Evolutionary conservation across 2,797 vertebrate species (phyloP).

Genomic region (Argya squamiceps): DNA sequence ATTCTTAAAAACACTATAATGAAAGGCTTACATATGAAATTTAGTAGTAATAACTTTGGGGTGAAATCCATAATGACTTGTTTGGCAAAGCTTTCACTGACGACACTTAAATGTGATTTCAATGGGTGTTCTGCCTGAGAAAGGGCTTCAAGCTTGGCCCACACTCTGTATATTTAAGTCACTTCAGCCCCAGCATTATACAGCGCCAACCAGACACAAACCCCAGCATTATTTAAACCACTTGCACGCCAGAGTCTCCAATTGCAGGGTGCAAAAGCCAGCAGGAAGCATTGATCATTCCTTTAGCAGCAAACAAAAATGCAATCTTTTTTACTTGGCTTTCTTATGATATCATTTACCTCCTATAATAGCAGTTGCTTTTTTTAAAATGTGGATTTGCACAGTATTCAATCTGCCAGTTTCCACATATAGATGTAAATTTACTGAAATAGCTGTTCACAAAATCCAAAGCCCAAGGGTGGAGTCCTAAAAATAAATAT

Average conservation of each 20-base stretch:
- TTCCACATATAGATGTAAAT: constrained; percentile 73
- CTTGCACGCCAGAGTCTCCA: constrained; percentile 25
- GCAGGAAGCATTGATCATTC: constrained; percentile 57
- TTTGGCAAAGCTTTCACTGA: constrained; percentile 41
- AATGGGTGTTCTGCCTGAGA: constrained; percentile 32
- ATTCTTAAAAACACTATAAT: constrained; percentile 55
- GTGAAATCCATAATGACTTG: constrained; percentile 42
- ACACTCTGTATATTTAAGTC: constrained; percentile 30
- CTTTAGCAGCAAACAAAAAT: constrained; percentile 73
- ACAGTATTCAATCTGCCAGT: constrained; percentile 73
- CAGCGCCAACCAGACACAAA: constrained; percentile 41
- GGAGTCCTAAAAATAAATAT: constrained; percentile 66
- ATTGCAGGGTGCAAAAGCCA: constrained; percentile 60
- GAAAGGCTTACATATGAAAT: constrained; percentile 42
- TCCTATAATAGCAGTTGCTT: constrained; percentile 83
- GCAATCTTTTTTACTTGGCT: constrained; percentile 74
- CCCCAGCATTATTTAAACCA: constrained; percentile 39
- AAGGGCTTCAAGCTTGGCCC: constrained; percentile 6
- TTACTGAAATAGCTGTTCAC: constrained; percentile 71
- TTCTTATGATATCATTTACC: constrained; percentile 84
- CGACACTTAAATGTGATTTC: constrained; percentile 46
- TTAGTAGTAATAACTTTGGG: constrained; percentile 51
- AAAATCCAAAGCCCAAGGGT: constrained; percentile 64
- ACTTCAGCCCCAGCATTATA: constrained; percentile 37
- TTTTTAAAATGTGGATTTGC: constrained; percentile 67